A percentile compares a stretch with the other conserved stretches of the same genome.
Evolutionary conservation across 2,797 vertebrate genomes (phyloP).

Genomic region (Melanotaenia boesemani): DNA sequence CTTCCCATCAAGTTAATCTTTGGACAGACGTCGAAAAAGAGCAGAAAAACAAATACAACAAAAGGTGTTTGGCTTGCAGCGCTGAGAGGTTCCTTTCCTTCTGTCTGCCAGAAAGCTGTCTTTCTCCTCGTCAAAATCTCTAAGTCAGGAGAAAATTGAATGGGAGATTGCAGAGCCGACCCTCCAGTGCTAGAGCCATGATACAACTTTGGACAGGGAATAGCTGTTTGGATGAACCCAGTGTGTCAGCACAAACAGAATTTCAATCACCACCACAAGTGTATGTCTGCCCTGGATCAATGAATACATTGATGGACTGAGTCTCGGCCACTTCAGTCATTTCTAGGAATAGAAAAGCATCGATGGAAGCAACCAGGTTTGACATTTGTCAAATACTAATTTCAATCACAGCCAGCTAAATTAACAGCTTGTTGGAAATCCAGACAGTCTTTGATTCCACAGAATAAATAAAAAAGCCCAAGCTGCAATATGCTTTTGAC

Average conservation of each 20-base stretch:
- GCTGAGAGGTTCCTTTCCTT: slow-evolving; percentile 47
- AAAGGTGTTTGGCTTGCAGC: slow-evolving; percentile 25
- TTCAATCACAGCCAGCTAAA: slow-evolving; percentile 24
- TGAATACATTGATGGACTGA: slow-evolving; percentile 39
- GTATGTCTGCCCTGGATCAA: slow-evolving; percentile 36
- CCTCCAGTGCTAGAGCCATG: slow-evolving; percentile 30
- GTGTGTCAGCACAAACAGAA: slow-evolving; percentile 43
- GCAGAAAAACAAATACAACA: slow-evolving; percentile 15
- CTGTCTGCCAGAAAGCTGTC: slow-evolving; percentile 18
- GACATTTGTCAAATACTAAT: slow-evolving; percentile 14
- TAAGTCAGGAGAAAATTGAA: slow-evolving; percentile 38
- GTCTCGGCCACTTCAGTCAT: slow-evolving; percentile 29
- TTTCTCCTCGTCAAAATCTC: slow-evolving; percentile 46
- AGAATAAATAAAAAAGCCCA: background rate
- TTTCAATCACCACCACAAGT: slow-evolving; percentile 48
- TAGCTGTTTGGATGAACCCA: slow-evolving; percentile 29
- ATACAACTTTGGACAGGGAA: slow-evolving; percentile 37
- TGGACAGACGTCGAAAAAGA: slow-evolving; percentile 22
- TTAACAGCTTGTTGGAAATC: slow-evolving; percentile 1
- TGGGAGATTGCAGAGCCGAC: slow-evolving; percentile 40
- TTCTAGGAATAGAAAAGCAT: slow-evolving; percentile 21
- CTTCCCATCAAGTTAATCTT: slow-evolving; percentile 24
- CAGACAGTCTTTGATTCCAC: background rate
- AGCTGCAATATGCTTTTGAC: slow-evolving; percentile 8
- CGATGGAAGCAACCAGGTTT: slow-evolving; percentile 10